These are phyloP conservation scores for Pachycephus smyrnensis DNA, from an alignment of 2,888 invertebrate genomes.

Conservation along the genomic window DNA sequence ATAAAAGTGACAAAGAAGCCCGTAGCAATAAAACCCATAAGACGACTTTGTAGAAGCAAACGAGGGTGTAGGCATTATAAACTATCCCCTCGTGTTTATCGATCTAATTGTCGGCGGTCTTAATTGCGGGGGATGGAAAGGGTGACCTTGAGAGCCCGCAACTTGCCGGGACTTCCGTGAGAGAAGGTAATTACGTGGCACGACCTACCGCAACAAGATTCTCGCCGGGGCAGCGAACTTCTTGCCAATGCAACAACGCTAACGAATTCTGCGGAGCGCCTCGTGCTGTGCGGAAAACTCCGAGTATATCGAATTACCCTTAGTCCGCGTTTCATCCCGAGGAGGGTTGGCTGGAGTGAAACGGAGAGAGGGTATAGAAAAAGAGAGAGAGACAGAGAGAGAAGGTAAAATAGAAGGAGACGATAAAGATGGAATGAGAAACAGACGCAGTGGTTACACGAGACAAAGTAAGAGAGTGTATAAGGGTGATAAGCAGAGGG, in stretches of 20 bases:
- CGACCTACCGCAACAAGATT: constrained; percentile 56
- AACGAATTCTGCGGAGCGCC: neutral
- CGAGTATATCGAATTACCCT: neutral
- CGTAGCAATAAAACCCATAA: neutral
- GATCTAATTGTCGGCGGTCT: constrained; percentile 50
- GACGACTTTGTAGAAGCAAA: neutral
- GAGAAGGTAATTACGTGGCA: constrained; percentile 55
- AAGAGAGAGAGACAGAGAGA: too few species aligned
- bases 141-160: constrained; percentile 46
- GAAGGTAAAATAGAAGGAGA: neutral
- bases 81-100: constrained; percentile 33
- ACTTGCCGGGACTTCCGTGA: constrained; percentile 54
- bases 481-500: too few species aligned
- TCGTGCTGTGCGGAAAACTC: neutral
- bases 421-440: neutral
- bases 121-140: constrained; percentile 48
- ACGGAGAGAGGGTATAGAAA: neutral
- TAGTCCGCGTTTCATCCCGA: neutral
- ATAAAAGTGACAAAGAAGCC: neutral
- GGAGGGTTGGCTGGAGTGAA: neutral
- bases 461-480: too few species aligned
- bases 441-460: neutral
- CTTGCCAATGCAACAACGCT: neutral
- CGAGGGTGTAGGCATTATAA: neutral
- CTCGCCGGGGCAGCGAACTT: constrained; percentile 5